These are phyloP conservation scores for Poeciliopsis gracilis DNA, from an alignment of 2,797 vertebrate genomes.

Conservation along the genomic window DNA sequence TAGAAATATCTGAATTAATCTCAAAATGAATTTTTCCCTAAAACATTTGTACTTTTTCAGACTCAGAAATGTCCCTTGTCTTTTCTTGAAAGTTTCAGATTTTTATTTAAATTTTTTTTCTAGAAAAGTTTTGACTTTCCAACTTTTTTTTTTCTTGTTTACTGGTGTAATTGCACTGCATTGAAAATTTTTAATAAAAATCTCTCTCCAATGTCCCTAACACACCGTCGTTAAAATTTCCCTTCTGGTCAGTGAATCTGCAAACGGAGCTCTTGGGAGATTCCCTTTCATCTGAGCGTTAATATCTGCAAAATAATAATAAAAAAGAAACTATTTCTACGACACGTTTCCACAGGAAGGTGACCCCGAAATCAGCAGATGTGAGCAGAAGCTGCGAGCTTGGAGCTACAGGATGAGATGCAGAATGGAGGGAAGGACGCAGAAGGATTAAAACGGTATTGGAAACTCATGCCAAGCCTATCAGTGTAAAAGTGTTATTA, in stretches of 20 bases:
- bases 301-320: conserved; percentile 13
- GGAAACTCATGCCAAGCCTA: conserved; percentile 68
- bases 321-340: conserved; percentile 51
- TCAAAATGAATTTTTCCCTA: too few species aligned
- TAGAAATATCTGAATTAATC: too few species aligned
- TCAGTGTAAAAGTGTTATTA: conserved; percentile 72
- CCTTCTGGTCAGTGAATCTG: conserved; percentile 84
- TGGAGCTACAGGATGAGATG: conserved; percentile 48
- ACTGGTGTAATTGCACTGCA: too few species aligned
- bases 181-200: too few species aligned
- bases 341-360: conserved; percentile 21
- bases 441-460: conserved; percentile 69
- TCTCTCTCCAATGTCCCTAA: too few species aligned
- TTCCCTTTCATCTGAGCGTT: conserved; percentile 82
- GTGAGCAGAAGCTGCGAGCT: conserved; percentile 58
- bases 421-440: conserved; percentile 69
- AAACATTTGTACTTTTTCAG: too few species aligned
- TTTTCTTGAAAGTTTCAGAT: too few species aligned
- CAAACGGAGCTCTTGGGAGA: conserved; percentile 81
- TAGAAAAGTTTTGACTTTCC: too few species aligned
- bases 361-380: conserved; percentile 72
- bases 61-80: too few species aligned
- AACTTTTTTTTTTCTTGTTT: too few species aligned
- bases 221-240: neutral
- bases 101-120: too few species aligned